Conservation (phyloP, 2,888 invertebrate species). For the Xestobium rufovillosum region DNA sequence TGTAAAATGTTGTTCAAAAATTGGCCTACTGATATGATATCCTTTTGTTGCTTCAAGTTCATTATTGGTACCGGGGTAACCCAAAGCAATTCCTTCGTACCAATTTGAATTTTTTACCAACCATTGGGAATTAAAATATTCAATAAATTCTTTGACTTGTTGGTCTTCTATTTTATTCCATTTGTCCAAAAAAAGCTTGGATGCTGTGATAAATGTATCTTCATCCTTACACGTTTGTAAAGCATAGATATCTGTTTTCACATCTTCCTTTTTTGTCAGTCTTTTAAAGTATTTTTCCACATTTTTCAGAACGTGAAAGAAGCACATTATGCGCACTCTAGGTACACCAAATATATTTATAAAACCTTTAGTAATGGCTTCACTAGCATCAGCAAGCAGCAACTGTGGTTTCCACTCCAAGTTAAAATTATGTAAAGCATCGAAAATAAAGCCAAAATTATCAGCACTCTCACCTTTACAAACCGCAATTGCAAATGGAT, state of each 20-base stretch:
- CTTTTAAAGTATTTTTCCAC: background rate
- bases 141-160: background rate
- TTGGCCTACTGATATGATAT: background rate
- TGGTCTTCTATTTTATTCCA: too few species aligned
- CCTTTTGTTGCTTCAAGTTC: too few species aligned
- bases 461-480: too few species aligned
- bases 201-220: background rate
- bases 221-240: background rate
- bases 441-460: too few species aligned
- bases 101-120: conserved; percentile 1
- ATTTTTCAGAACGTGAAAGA: background rate
- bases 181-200: background rate
- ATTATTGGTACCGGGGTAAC: conserved; percentile 1
- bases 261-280: background rate
- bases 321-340: conserved; percentile 4
- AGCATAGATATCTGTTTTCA: conserved; percentile 1
- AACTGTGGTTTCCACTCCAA: background rate
- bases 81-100: conserved; percentile 3
- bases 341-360: background rate
- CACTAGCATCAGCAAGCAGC: conserved; percentile 1
- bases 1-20: background rate
- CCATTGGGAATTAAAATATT: too few species aligned
- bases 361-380: conserved; percentile 3
- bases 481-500: too few species aligned
- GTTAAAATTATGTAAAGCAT: background rate